Evolutionary conservation across 30 jellyfish, hydroid and myxozoan species (phyloP).

Genomic region (Cassiopea andromeda): DNA sequence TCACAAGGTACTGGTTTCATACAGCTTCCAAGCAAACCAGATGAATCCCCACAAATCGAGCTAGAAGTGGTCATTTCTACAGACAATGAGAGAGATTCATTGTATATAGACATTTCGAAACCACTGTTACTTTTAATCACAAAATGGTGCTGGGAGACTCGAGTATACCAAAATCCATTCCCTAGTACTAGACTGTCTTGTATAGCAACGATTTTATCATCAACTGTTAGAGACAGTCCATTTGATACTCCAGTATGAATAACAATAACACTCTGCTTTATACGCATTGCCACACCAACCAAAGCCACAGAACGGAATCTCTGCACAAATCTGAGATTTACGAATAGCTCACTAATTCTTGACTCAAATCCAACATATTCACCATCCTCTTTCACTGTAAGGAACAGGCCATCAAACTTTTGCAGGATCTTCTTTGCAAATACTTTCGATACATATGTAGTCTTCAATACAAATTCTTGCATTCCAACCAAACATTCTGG

Average conservation of each 20-base stretch:
- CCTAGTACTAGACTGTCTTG: background rate
- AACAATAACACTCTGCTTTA: constrained; percentile 3
- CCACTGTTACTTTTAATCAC: constrained; percentile 2
- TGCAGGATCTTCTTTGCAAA: constrained; percentile 37
- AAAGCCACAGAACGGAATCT: constrained; percentile 20
- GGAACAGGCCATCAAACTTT: constrained; percentile 33
- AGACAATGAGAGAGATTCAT: constrained; percentile 38
- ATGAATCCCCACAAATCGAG: constrained; percentile 3
- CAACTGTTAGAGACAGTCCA: background rate
- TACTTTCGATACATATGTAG: background rate
- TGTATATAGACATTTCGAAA: constrained; percentile 21
- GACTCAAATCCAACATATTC: constrained; percentile 31
- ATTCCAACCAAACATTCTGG: constrained; percentile 38
- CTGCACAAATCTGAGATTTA: constrained; percentile 40
- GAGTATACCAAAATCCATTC: constrained; percentile 7
- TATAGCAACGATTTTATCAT: constrained; percentile 5
- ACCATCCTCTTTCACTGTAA: constrained; percentile 17
- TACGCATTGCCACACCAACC: constrained; percentile 29
- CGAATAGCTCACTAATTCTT: background rate
- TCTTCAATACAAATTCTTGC: background rate
- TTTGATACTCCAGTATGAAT: constrained; percentile 48
- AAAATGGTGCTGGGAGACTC: constrained; percentile 29
- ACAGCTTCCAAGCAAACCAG: constrained; percentile 49
- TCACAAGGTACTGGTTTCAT: background rate
- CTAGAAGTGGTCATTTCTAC: background rate